A percentile compares a stretch with the other conserved stretches of the same genome.
Conservation (phyloP, 2,888 invertebrate genomes). For the Siphlonurus alternatus region DNA sequence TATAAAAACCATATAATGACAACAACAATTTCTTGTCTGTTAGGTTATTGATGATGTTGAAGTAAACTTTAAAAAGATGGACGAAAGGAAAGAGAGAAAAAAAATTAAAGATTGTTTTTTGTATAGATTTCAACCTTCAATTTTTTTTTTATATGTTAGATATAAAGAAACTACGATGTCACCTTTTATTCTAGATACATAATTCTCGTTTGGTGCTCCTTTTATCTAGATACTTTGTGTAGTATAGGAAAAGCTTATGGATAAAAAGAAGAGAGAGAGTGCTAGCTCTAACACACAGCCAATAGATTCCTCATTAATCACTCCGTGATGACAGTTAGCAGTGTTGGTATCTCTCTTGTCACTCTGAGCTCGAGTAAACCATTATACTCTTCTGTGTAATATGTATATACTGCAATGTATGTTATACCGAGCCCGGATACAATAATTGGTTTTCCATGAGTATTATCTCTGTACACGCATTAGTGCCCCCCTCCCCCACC, state of each 20-base stretch:
- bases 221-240: background rate
- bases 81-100: background rate
- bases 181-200: background rate
- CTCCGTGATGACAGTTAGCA: background rate
- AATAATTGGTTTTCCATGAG: background rate
- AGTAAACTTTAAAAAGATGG: background rate
- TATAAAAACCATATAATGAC: background rate
- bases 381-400: background rate
- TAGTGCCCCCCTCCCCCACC: background rate
- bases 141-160: background rate
- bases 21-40: background rate
- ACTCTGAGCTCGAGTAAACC: too few relatives aligned
- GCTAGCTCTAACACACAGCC: background rate
- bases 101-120: background rate
- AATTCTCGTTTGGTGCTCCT: background rate
- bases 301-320: constrained; percentile 4
- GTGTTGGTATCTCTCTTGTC: background rate
- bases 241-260: background rate
- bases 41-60: background rate
- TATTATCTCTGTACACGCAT: background rate
- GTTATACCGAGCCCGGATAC: background rate
- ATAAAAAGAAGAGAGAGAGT: background rate
- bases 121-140: background rate
- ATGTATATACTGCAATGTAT: background rate
- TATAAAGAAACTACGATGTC: background rate